Percentiles rank a stretch among this genome's conserved stretches.
Evolutionary conservation across 1,140 invertebrate species (phyloP).

Genomic region (Lineus longissimus): DNA sequence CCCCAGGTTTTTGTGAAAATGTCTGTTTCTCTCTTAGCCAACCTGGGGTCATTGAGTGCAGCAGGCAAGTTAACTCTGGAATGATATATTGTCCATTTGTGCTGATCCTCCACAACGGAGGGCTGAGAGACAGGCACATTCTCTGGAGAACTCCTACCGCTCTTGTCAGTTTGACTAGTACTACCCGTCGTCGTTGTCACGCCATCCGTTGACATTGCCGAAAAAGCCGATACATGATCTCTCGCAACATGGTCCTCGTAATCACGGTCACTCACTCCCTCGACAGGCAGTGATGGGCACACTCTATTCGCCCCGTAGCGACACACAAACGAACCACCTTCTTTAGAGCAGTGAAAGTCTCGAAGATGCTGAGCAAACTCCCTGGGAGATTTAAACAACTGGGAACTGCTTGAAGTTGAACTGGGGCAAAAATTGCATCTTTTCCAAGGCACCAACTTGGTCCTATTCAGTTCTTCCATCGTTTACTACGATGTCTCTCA

Average conservation of each 20-base stretch:
- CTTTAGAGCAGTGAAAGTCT: conserved; percentile 76
- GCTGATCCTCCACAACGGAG: conserved; percentile 51
- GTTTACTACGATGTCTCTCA: not conserved
- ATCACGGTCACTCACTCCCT: conserved; percentile 82
- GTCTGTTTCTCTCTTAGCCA: conserved; percentile 65
- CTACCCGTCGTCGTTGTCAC: too few relatives aligned
- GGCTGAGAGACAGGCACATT: conserved; percentile 22
- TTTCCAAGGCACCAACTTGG: conserved; percentile 28
- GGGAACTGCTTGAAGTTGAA: conserved; percentile 8
- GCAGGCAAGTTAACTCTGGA: conserved; percentile 82
- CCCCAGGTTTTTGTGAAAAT: conserved; percentile 99
- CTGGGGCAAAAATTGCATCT: conserved; percentile 32
- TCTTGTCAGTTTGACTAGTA: too few relatives aligned
- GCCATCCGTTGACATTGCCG: too few relatives aligned
- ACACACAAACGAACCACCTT: conserved; percentile 84
- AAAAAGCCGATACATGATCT: conserved; percentile 62
- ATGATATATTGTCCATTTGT: conserved; percentile 58
- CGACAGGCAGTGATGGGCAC: conserved; percentile 78
- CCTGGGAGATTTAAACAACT: conserved; percentile 41
- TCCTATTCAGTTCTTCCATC: not conserved
- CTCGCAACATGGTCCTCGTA: conserved; percentile 81
- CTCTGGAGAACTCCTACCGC: too few relatives aligned
- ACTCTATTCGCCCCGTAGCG: conserved; percentile 84
- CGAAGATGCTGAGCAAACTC: conserved; percentile 69
- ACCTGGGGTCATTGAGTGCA: conserved; percentile 91